phyloP scores from a whole-genome alignment of 1,140 invertebrate genomes.

The Macrobrachium rosenbergii region DNA sequence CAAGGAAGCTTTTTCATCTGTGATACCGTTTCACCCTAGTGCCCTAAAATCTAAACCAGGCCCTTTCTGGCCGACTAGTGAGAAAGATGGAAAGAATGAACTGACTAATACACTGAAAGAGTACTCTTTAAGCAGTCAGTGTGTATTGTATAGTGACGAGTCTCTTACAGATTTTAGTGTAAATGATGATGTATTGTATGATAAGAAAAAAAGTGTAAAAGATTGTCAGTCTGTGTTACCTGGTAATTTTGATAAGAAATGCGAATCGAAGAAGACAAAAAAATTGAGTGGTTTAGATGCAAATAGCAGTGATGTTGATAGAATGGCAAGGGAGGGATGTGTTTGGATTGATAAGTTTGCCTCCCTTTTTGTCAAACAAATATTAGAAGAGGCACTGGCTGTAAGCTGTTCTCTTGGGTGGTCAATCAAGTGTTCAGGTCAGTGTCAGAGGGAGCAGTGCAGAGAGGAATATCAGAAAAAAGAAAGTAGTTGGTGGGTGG shows the following conservation, averaged over 20 bases:
- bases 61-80: conserved; percentile 39
- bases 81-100: conserved; percentile 43
- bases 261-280: conserved; percentile 41
- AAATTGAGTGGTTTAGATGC: conserved; percentile 10
- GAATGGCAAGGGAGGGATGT: conserved; percentile 52
- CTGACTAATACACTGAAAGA: conserved; percentile 49
- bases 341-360: conserved; percentile 61
- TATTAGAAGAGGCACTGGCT: conserved; percentile 54
- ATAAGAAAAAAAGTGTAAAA: conserved; percentile 41
- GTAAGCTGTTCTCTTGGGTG: conserved; percentile 52
- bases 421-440: conserved; percentile 58
- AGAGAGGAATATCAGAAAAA: conserved; percentile 57
- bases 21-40: conserved; percentile 63
- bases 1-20: conserved; percentile 63
- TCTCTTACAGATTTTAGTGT: conserved; percentile 33
- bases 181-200: conserved; percentile 45
- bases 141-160: conserved; percentile 28
- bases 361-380: conserved; percentile 55
- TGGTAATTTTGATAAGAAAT: conserved; percentile 49
- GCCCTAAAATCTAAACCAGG: conserved; percentile 58
- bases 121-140: conserved; percentile 34
- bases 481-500: conserved; percentile 49
- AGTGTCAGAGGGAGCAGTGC: conserved; percentile 61
- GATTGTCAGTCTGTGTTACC: conserved; percentile 38
- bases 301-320: conserved; percentile 42